phyloP scores from a whole-genome alignment of 2,888 invertebrate genomes.

The Cataglyphis livida region DNA sequence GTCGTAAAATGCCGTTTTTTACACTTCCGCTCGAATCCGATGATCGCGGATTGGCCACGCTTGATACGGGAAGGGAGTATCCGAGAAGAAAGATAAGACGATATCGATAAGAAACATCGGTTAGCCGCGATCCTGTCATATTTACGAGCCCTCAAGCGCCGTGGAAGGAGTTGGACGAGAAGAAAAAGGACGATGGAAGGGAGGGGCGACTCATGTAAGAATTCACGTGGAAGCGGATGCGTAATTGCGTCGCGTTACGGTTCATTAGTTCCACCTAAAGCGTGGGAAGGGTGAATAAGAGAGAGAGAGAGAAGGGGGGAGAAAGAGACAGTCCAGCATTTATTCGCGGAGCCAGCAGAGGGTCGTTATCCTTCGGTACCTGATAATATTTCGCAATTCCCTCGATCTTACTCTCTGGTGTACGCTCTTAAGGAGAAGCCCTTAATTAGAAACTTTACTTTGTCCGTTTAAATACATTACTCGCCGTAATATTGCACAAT shows the following conservation, averaged over 20 bases:
- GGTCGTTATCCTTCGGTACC: constrained; percentile 74
- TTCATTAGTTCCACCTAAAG: constrained; percentile 70
- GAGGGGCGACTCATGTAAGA: constrained; percentile 48
- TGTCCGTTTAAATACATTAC: constrained; percentile 70
- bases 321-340: constrained; percentile 49
- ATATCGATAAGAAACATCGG: constrained; percentile 69
- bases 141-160: constrained; percentile 66
- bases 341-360: constrained; percentile 68
- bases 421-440: constrained; percentile 52
- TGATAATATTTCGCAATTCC: constrained; percentile 73
- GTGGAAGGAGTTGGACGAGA: constrained; percentile 4
- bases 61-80: constrained; percentile 21
- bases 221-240: constrained; percentile 65
- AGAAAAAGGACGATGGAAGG: constrained; percentile 19
- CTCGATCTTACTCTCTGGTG: constrained; percentile 38
- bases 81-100: constrained; percentile 64
- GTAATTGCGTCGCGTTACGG: constrained; percentile 69
- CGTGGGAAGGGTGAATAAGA: constrained; percentile 44
- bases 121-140: constrained; percentile 63
- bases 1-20: constrained; percentile 65
- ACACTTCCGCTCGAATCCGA: constrained; percentile 59
- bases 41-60: constrained; percentile 42
- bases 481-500: constrained; percentile 72
- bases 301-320: not conserved
- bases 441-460: constrained; percentile 76